Conservation (phyloP, 2,113 vertebrate genomes). For the Naja naja region DNA sequence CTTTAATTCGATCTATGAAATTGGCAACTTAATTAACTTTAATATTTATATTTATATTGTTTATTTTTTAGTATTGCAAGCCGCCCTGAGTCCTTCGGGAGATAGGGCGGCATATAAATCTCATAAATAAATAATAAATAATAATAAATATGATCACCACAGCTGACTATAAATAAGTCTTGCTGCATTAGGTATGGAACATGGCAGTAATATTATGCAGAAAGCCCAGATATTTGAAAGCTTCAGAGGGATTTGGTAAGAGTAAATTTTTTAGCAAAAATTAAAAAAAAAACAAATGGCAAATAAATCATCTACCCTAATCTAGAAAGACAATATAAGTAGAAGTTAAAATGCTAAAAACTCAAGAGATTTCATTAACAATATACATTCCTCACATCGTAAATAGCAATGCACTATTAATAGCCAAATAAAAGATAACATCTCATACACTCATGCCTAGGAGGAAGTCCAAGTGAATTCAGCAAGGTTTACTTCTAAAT, state of each 20-base stretch:
- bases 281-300: neutral
- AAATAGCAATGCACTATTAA: neutral
- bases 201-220: neutral
- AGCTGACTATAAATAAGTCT: neutral
- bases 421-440: neutral
- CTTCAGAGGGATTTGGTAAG: neutral
- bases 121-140: no score
- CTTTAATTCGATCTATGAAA: no score
- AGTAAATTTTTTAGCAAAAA: neutral
- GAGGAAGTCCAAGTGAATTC: neutral
- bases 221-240: neutral
- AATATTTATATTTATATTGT: no score
- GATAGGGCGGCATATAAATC: no score
- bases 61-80: no score
- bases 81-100: no score
- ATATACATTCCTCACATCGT: neutral
- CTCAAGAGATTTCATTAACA: neutral
- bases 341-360: neutral
- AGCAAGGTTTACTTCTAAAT: neutral
- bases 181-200: neutral
- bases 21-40: no score
- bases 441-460: neutral
- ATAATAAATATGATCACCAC: neutral
- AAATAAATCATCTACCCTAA: neutral
- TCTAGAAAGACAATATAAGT: neutral